Percentiles rank a stretch among this genome's conserved stretches.
Evolutionary conservation across 2,113 vertebrate genomes (phyloP).

Genomic region (Miniopterus natalensis): DNA sequence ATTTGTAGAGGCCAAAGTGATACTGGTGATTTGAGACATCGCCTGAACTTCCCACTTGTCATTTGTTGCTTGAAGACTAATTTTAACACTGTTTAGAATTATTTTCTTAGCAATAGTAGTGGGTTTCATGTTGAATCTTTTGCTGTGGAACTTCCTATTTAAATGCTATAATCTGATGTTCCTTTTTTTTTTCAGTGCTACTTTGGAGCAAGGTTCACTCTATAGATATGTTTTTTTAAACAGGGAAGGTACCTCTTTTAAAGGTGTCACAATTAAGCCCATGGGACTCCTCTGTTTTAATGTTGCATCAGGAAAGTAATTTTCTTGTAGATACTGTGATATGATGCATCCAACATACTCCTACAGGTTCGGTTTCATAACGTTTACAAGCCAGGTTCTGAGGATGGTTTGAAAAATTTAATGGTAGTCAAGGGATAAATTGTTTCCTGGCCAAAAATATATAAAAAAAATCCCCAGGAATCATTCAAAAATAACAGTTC

Average conservation of each 20-base stretch:
- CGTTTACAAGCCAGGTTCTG: conserved; percentile 12
- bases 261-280: neutral
- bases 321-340: conserved; percentile 51
- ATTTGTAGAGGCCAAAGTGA: too few relatives aligned
- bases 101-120: conserved; percentile 27
- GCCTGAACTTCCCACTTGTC: too few relatives aligned
- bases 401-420: conserved; percentile 46
- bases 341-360: neutral
- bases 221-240: conserved; percentile 18
- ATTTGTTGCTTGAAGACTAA: neutral
- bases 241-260: neutral
- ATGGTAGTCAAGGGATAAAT: neutral
- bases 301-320: conserved; percentile 8
- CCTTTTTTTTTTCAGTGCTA: neutral
- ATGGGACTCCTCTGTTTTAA: neutral
- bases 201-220: conserved; percentile 25
- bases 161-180: neutral
- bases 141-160: conserved; percentile 23
- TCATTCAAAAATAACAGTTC: conserved; percentile 39
- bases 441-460: conserved; percentile 37
- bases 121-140: conserved; percentile 41
- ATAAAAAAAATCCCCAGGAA: conserved; percentile 33
- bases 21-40: too few relatives aligned
- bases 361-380: neutral
- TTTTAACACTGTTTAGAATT: conserved; percentile 58